phyloP scores from a whole-genome alignment of 1,140 invertebrate species.

The Brachionus calyciflorus region DNA sequence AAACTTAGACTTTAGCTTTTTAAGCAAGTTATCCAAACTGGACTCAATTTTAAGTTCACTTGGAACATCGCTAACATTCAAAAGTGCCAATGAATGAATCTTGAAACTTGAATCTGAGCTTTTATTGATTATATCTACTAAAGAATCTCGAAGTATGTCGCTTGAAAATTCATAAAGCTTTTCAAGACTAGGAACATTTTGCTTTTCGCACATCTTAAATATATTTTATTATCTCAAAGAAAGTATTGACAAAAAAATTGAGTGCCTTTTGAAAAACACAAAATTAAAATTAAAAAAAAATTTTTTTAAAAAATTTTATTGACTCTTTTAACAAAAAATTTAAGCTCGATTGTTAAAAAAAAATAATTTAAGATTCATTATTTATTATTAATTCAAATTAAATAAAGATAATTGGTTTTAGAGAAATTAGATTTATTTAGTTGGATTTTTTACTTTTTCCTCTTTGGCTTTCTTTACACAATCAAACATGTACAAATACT shows the following conservation, averaged over 20 bases:
- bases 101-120: no score
- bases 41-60: no score
- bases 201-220: background rate
- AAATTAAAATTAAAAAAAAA: background rate
- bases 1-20: no score
- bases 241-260: background rate
- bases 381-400: no score
- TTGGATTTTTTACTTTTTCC: background rate
- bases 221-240: background rate
- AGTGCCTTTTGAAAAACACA: background rate
- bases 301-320: conserved; percentile 8
- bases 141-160: no score
- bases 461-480: conserved; percentile 31
- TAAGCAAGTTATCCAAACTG: no score
- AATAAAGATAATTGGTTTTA: no score
- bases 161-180: no score
- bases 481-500: conserved; percentile 40
- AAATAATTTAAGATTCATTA: background rate
- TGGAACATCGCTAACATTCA: no score
- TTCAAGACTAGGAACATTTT: background rate
- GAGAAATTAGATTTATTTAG: background rate
- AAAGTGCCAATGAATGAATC: no score
- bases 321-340: background rate
- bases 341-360: conserved; percentile 6
- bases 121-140: no score